Base-by-base conservation (phyloP, 30 jellyfish, hydroid and myxozoan genomes). In the Thelohanellus kitauei region DNA sequence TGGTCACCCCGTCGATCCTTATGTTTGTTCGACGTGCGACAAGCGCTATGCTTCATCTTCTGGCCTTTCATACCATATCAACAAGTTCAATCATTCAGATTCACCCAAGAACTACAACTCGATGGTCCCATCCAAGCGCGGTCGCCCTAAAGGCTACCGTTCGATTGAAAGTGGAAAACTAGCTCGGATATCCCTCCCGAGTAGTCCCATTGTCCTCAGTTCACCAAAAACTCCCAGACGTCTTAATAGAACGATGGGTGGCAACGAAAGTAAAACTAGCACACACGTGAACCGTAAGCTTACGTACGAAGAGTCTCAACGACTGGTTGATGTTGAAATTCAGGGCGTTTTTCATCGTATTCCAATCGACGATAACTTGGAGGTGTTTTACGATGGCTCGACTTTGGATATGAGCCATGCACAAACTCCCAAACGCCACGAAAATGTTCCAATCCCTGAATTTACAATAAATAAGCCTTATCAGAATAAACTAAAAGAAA, bases 291-390 rank as follows among this genome's bases (percentile, higher is more conserved):
- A 67, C 40, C 86, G 57, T 35, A 84, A 87, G 33, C 43, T 73
- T 51, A 52, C 93, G 1, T 73, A 73, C 38, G 93, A 87, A 11
- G 93, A 73, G 31, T 66, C 93, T 4, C 86, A 73, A 32, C 46
- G 66, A 38, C 50, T 73, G 85, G 93, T 73, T 1, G 93, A 73
- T 45, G 62, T 73, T 50, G 93, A 73, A 31, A 18, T 73, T 18
- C 62, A 56, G 33, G 93, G 93, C 0, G 84, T 51, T 12, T 33
- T 73, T 27, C 32, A 42, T 22, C 41, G 93, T 23, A 55, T 43
- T 41, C 33, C 59, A 31, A 61, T 73, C 43, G 40, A 44, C 4
- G 93, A 73, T 13, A 61, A 64, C 18, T 37, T 73, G 43, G 43
- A n/a, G n/a, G n/a, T n/a, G n/a, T n/a, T n/a, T n/a, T n/a, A n/a